Percentiles rank a stretch among this genome's conserved stretches.
Conservation (phyloP, 2,888 invertebrate species). For the Conchocele bisecta region DNA sequence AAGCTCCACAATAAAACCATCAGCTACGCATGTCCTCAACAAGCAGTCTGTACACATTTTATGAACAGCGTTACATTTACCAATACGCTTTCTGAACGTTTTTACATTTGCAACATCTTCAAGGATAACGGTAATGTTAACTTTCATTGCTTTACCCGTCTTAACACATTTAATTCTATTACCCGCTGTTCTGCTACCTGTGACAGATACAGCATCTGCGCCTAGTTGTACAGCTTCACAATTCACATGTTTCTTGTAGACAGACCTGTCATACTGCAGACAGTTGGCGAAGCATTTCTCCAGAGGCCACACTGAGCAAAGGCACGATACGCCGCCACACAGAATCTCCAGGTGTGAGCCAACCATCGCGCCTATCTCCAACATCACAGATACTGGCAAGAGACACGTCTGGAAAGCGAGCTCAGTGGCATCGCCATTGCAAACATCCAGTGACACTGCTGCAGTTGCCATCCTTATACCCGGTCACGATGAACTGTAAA, state of each 20-base stretch:
- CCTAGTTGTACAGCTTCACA: background rate
- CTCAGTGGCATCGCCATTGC: too few relatives aligned
- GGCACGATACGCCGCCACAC: constrained; percentile 4
- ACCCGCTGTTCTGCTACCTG: background rate
- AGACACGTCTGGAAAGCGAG: constrained; percentile 61
- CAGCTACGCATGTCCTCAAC: constrained; percentile 52
- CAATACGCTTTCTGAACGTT: constrained; percentile 23
- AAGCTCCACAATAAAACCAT: constrained; percentile 57
- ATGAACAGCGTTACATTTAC: constrained; percentile 22
- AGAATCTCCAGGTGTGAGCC: constrained; percentile 53
- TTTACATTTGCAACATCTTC: constrained; percentile 39
- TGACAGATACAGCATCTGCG: background rate
- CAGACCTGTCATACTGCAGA: background rate
- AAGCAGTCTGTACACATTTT: constrained; percentile 61
- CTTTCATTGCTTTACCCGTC: constrained; percentile 19
- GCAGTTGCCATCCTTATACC: too few relatives aligned
- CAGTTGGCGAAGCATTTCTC: too few relatives aligned
- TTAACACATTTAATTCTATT: constrained; percentile 31
- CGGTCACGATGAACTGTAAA: background rate
- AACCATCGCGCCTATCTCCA: constrained; percentile 24
- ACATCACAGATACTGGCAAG: constrained; percentile 42
- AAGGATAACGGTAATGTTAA: constrained; percentile 54
- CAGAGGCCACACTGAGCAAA: constrained; percentile 67
- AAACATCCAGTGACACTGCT: too few relatives aligned
- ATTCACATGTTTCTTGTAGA: background rate